A percentile compares a stretch with the other conserved stretches of the same genome.
These are phyloP conservation scores for Rhombomys opimus DNA, from an alignment of 2,113 vertebrate species.

Conservation along the genomic window DNA sequence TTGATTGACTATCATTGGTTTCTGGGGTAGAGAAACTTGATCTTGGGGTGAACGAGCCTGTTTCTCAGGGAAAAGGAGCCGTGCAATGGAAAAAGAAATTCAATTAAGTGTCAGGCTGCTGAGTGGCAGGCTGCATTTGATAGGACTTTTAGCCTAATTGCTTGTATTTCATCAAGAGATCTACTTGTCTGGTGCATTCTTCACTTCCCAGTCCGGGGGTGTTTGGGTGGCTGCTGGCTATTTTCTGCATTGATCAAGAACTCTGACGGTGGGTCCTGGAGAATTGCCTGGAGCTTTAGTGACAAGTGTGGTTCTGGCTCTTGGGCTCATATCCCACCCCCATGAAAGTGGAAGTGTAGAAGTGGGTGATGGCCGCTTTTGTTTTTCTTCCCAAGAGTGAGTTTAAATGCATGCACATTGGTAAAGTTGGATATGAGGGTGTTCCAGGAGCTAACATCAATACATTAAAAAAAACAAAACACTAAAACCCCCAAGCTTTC, in stretches of 20 bases:
- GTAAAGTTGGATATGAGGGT: not conserved
- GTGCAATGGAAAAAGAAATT: constrained; percentile 89
- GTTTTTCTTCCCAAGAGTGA: not conserved
- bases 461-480: not conserved
- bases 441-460: not conserved
- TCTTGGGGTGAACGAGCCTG: constrained; percentile 92
- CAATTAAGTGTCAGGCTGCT: constrained; percentile 92
- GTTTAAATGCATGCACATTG: not conserved
- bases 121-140: constrained; percentile 93
- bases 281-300: not conserved
- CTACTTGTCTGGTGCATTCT: constrained; percentile 90
- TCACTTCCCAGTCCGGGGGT: constrained; percentile 81
- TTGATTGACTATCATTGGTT: constrained; percentile 94
- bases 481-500: not conserved
- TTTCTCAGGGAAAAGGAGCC: constrained; percentile 88
- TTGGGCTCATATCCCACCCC: not conserved
- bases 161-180: constrained; percentile 94
- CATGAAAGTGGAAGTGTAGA: not conserved
- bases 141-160: constrained; percentile 98
- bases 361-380: not conserved
- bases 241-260: not conserved
- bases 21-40: constrained; percentile 90
- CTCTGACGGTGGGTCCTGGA: not conserved
- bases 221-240: constrained; percentile 70
- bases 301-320: not conserved